Base-by-base conservation (phyloP, 2,888 invertebrate genomes). In the Lycophotia porphyrea region DNA sequence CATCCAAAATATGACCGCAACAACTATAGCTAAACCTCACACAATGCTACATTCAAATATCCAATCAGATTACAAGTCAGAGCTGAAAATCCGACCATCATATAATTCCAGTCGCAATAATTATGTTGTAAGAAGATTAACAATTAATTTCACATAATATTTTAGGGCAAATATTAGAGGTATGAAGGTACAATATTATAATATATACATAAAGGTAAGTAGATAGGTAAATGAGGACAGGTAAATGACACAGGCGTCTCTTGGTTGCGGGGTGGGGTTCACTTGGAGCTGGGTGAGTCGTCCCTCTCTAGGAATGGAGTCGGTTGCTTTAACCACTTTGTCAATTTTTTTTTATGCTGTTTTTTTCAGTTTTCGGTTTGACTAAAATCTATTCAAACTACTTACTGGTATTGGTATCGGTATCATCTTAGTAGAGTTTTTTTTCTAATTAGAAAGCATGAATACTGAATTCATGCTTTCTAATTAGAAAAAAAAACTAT, bases 191-290 rank as follows among this genome's bases (percentile, higher is more conserved):
- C 64, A 77, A 76, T 82, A 75, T 69, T 71, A 74, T 76, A 66
- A 74, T 76, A 66, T 71, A 18, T 79, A 65, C 58, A 61, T 75
- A 75, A 73, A 76, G 77, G 87, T 91, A 92, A 93, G 91, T 90
- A 91, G 91, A 88, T 89, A 92, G 94, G 94, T 60, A 60, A 60
- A 95, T 95, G 94, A 93, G 92, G 92, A 92, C 94, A 94, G 95
- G 94, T 94, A 94, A 94, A 93, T 93, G 95, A 94, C 93, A 93
- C 87, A 71, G 88, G 87, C 86, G 91, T 81, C 80, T 72, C 89
- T 87, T 89, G 90, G 89, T 88, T 83, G 78, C 76, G 71, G 11
- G 87, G 72, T 80, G 1, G 5, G 74, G 75, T 92, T 88, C 88
- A 55, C 75, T 90, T 90, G 52, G 85, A 5, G 24, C 90, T 34